Percentiles rank a stretch among this genome's conserved stretches.
phyloP scores from a whole-genome alignment of 2,888 invertebrate genomes.

The Auanema sp. region DNA sequence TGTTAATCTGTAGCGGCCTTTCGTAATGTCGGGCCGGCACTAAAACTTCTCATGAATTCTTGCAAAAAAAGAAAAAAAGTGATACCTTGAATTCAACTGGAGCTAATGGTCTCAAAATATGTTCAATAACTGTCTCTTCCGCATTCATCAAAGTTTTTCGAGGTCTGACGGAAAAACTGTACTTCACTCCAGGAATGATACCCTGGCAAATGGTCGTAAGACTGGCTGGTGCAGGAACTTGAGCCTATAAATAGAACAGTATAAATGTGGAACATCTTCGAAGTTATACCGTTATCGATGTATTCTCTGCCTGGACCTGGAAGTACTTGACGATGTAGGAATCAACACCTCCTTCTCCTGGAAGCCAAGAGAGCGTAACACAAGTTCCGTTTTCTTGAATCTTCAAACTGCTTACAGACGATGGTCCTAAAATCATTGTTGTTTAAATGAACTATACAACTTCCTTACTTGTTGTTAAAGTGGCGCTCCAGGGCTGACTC shows the following conservation, averaged over 20 bases:
- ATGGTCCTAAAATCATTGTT: conserved; percentile 28
- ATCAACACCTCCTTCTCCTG: conserved; percentile 18
- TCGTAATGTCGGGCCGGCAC: conserved; percentile 49
- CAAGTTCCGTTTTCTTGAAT: conserved; percentile 53
- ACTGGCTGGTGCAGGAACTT: conserved; percentile 31
- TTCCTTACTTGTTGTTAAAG: conserved; percentile 56
- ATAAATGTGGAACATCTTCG: not conserved
- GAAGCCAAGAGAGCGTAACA: conserved; percentile 50
- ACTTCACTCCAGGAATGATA: conserved; percentile 50
- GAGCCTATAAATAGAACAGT: conserved; percentile 14
- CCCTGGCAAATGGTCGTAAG: conserved; percentile 44
- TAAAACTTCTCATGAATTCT: conserved; percentile 9
- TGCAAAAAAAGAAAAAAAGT: not conserved
- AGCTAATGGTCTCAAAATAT: conserved; percentile 55
- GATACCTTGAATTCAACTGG: conserved; percentile 51
- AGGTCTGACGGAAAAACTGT: conserved; percentile 52
- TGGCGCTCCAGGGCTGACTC: conserved; percentile 55
- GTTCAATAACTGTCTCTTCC: conserved; percentile 43
- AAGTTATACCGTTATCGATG: not conserved
- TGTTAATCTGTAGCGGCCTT: conserved; percentile 48
- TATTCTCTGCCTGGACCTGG: conserved; percentile 7
- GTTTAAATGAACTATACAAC: not conserved
- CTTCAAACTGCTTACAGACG: conserved; percentile 31
- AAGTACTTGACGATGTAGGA: conserved; percentile 13
- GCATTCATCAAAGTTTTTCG: conserved; percentile 51